Conservation (phyloP, 2,797 vertebrate species). For the Epinephelus malabaricus region DNA sequence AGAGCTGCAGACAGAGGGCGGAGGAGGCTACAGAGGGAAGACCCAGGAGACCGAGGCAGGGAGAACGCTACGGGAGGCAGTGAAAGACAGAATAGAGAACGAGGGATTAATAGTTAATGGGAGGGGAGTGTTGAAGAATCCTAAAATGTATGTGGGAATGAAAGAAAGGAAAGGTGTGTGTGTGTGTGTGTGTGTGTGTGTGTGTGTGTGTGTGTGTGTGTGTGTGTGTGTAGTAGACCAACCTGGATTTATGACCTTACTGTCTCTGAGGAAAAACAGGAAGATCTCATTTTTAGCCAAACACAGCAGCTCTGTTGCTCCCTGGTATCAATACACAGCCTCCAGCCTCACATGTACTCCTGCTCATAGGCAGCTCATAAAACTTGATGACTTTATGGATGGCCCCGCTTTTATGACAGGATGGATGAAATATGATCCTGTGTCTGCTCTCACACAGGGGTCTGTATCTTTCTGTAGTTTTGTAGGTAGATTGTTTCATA, state of each 20-base stretch:
- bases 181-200: background rate
- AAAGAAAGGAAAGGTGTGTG: conserved; percentile 30
- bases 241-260: conserved; percentile 55
- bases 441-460: background rate
- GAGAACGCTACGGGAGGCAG: conserved; percentile 31
- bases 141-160: conserved; percentile 57
- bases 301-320: conserved; percentile 34
- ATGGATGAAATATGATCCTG: conserved; percentile 21
- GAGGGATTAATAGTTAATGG: conserved; percentile 76
- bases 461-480: background rate
- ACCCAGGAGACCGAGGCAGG: conserved; percentile 52
- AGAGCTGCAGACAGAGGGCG: conserved; percentile 56
- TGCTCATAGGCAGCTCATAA: conserved; percentile 33
- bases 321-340: conserved; percentile 22
- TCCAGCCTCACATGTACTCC: background rate
- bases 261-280: conserved; percentile 50
- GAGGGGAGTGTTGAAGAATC: conserved; percentile 53
- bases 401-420: conserved; percentile 26
- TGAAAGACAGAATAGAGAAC: conserved; percentile 51
- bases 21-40: conserved; percentile 49
- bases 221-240: conserved; percentile 27
- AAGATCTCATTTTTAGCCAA: conserved; percentile 60
- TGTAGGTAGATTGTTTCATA: conserved; percentile 20
- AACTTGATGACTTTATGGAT: conserved; percentile 58
- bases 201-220: too few relatives aligned